Evolutionary conservation across 2,888 invertebrate genomes (phyloP).

Genomic region (Dysmachus trigonus): DNA sequence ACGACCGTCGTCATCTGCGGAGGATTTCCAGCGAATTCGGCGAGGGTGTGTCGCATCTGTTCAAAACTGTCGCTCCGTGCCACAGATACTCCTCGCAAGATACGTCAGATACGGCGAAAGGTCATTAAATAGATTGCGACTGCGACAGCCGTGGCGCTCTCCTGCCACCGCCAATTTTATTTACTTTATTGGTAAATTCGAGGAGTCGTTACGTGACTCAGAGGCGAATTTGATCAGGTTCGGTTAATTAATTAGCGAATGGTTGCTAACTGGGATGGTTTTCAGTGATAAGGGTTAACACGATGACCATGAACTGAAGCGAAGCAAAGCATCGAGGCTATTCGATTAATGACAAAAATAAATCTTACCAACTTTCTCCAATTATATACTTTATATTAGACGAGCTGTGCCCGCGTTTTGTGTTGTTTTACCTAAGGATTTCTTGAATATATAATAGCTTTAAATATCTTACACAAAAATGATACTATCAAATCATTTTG

Average conservation of each 20-base stretch:
- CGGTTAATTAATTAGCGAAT: constrained; percentile 14
- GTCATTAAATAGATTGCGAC: constrained; percentile 18
- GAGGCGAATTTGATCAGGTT: background rate
- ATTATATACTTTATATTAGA: too few species aligned
- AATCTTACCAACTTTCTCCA: too few species aligned
- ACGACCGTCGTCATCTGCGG: background rate
- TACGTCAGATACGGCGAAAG: background rate
- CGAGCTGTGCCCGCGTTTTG: too few species aligned
- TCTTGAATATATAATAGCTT: too few species aligned
- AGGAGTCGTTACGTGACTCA: constrained; percentile 1
- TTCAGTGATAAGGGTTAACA: background rate
- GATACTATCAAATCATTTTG: too few species aligned
- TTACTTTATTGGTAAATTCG: background rate
- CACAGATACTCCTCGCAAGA: background rate
- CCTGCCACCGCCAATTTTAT: background rate
- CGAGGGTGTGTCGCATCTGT: constrained; percentile 32
- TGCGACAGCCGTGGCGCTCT: background rate
- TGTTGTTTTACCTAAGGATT: too few species aligned
- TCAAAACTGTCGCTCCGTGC: background rate
- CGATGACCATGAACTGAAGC: background rate
- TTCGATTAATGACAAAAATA: background rate
- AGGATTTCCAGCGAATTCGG: constrained; percentile 14
- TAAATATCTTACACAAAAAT: too few species aligned
- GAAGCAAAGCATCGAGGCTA: background rate
- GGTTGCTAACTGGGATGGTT: background rate